A percentile compares a stretch with the other conserved stretches of the same genome.
These are phyloP conservation scores for Anableps anableps DNA, from an alignment of 2,797 vertebrate species.

Conservation along the genomic window DNA sequence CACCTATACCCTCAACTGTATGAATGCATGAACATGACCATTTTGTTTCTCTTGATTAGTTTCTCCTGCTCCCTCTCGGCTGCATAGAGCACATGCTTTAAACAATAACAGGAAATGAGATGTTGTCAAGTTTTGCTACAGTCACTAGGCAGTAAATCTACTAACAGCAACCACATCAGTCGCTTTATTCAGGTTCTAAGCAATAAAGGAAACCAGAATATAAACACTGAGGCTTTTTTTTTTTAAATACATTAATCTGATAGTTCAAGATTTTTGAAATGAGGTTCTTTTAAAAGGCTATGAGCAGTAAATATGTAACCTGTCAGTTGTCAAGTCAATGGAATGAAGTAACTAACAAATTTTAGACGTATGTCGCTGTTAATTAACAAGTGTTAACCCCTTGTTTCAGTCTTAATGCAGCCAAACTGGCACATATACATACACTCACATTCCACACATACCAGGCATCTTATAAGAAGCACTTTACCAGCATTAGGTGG, in stretches of 20 bases:
- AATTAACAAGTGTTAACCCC: background rate
- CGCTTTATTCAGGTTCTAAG: constrained; percentile 39
- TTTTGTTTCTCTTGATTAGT: constrained; percentile 31
- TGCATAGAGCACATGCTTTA: constrained; percentile 60
- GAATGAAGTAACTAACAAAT: background rate
- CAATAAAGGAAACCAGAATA: constrained; percentile 13
- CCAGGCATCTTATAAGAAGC: too few relatives aligned
- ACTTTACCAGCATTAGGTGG: too few relatives aligned
- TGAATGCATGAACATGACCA: constrained; percentile 43
- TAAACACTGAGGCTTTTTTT: background rate
- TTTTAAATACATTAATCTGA: background rate
- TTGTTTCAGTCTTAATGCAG: background rate
- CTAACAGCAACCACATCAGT: constrained; percentile 5
- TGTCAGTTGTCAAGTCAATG: background rate
- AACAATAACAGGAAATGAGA: constrained; percentile 37
- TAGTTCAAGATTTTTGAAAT: background rate
- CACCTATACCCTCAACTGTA: constrained; percentile 34
- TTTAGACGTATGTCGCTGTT: background rate
- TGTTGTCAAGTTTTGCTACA: constrained; percentile 40
- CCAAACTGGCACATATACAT: background rate
- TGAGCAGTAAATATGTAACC: background rate
- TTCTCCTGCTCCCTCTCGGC: constrained; percentile 46
- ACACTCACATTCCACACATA: too few relatives aligned
- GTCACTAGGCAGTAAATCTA: constrained; percentile 42
- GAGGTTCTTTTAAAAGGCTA: background rate